phyloP scores from a whole-genome alignment of 2,113 vertebrate genomes.

The Saguinus midas region DNA sequence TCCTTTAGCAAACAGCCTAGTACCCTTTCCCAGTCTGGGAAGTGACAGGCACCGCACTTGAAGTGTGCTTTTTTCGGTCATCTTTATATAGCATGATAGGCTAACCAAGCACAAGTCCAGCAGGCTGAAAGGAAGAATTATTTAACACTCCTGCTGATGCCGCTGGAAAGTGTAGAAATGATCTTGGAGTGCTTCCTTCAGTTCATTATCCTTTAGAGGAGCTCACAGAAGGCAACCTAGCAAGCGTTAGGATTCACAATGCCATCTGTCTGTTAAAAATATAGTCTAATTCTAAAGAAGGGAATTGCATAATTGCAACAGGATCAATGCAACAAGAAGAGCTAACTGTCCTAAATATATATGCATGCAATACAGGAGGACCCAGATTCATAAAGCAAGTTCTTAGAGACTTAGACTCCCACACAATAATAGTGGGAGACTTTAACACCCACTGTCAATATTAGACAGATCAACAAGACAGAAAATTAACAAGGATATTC shows the following conservation, averaged over 20 bases:
- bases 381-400: too few relatives aligned
- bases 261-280: slow-evolving; percentile 45
- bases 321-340: too few relatives aligned
- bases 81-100: slow-evolving; percentile 59
- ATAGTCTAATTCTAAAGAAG: not conserved
- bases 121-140: slow-evolving; percentile 56
- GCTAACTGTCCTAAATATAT: too few relatives aligned
- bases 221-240: slow-evolving; percentile 30
- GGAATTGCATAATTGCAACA: too few relatives aligned
- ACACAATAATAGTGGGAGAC: too few relatives aligned
- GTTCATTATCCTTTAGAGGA: not conserved
- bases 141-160: slow-evolving; percentile 48
- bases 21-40: slow-evolving; percentile 44
- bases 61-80: not conserved
- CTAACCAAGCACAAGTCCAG: slow-evolving; percentile 22
- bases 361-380: too few relatives aligned
- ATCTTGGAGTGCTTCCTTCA: slow-evolving; percentile 14
- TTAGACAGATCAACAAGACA: too few relatives aligned
- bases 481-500: too few relatives aligned
- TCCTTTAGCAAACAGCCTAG: slow-evolving; percentile 43
- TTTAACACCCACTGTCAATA: too few relatives aligned
- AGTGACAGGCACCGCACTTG: slow-evolving; percentile 42
- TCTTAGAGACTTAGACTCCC: too few relatives aligned
- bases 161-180: slow-evolving; percentile 1
- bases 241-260: slow-evolving; percentile 20